Conservation (phyloP, 2,888 invertebrate species). For the Anoplius nigerrimus region DNA sequence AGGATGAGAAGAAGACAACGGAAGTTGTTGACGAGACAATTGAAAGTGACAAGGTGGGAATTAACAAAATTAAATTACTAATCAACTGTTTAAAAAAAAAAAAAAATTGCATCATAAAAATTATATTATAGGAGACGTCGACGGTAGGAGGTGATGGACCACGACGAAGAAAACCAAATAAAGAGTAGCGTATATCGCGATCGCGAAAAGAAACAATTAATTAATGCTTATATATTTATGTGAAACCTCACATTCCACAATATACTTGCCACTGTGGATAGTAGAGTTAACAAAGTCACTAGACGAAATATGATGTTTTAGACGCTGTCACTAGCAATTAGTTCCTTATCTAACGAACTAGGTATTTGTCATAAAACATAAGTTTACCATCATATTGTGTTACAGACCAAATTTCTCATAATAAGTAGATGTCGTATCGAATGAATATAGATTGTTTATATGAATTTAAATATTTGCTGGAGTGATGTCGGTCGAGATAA, state of each 20-base stretch:
- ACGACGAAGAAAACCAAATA: constrained; percentile 73
- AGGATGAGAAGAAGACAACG: constrained; percentile 41
- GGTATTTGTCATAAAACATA: constrained; percentile 36
- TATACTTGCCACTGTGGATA: constrained; percentile 56
- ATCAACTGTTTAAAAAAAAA: too few relatives aligned
- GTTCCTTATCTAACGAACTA: constrained; percentile 43
- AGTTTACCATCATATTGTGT: constrained; percentile 26
- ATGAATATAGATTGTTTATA: constrained; percentile 14
- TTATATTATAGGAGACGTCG: constrained; percentile 57
- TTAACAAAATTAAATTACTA: constrained; percentile 1
- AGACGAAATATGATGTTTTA: constrained; percentile 42
- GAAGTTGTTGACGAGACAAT: constrained; percentile 59
- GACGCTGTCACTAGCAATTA: constrained; percentile 52
- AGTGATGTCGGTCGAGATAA: constrained; percentile 21
- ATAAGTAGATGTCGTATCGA: constrained; percentile 25
- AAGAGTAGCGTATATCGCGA: constrained; percentile 58
- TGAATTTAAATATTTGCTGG: constrained; percentile 21
- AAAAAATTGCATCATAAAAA: constrained; percentile 8
- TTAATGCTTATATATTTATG: constrained; percentile 52
- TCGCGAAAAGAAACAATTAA: constrained; percentile 48
- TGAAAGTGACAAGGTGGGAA: constrained; percentile 63
- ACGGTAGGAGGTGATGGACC: constrained; percentile 65
- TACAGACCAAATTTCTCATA: constrained; percentile 7
- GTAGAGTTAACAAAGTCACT: constrained; percentile 49
- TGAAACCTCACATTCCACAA: constrained; percentile 66